These are phyloP conservation scores for Oscheius onirici DNA, from an alignment of 2,888 invertebrate species.

Conservation along the genomic window DNA sequence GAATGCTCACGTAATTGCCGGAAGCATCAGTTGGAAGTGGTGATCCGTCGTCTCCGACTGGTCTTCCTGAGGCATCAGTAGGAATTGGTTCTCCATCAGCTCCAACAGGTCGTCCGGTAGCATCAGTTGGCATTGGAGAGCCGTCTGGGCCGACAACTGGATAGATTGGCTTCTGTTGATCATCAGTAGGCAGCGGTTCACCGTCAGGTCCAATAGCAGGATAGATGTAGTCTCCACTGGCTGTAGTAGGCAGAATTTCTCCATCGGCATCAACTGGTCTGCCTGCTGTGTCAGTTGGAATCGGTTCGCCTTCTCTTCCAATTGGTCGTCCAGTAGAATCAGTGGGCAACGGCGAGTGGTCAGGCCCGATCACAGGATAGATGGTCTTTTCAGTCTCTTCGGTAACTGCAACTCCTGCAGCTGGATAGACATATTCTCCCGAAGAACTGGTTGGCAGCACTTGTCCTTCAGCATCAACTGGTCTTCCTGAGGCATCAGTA, in stretches of 20 bases:
- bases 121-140: constrained; percentile 45
- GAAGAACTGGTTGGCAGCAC: constrained; percentile 47
- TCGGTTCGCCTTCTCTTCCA: constrained; percentile 11
- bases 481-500: constrained; percentile 44
- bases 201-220: constrained; percentile 44
- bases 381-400: constrained; percentile 29
- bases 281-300: constrained; percentile 23
- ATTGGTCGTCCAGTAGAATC: constrained; percentile 39
- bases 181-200: constrained; percentile 39
- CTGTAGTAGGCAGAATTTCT: constrained; percentile 36
- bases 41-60: constrained; percentile 31
- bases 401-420: constrained; percentile 48
- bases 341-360: constrained; percentile 41
- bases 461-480: constrained; percentile 40
- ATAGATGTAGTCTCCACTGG: constrained; percentile 31
- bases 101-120: constrained; percentile 37
- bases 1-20: constrained; percentile 26
- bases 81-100: constrained; percentile 25
- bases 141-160: constrained; percentile 47
- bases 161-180: constrained; percentile 36
- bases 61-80: constrained; percentile 33
- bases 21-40: constrained; percentile 36
- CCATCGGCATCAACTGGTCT: constrained; percentile 44
- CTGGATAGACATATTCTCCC: constrained; percentile 41
- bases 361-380: constrained; percentile 42